Base-by-base conservation (phyloP, 2,888 invertebrate genomes). In the Diogma glabrata region DNA sequence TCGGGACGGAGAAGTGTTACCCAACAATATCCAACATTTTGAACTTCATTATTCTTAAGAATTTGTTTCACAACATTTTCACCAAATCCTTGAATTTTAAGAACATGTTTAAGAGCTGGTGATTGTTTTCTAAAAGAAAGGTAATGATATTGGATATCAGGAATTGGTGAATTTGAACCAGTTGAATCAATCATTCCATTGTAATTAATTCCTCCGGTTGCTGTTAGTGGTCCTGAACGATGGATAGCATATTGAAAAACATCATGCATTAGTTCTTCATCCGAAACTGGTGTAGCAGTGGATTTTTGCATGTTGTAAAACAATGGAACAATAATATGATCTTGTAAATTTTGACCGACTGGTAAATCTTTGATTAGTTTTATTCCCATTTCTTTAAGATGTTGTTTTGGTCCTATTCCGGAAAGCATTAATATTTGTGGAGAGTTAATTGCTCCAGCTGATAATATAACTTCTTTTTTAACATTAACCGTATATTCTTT, bases 311-410 rank as follows among this genome's bases (percentile, higher is more conserved):
- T 66, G 19, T 63, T 58, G 10, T 66, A 38, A 16, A 64, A 59
- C 0, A 67, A 4, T 3, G 63, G 61, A 2, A 81, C 72, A 0
- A 79, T 77, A 17, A 84, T 77, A 64, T 90, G 89, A 62, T 90
- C 89, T 66, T 88, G 87, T 2, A 90, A 71, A 61, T 89, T 85
- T 57, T 80, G 74, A 1, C 87, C 87, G 0, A 88, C 83, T 38
- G 56, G 54, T 26, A 67, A 50, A 40, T 63, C 57, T n/a, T 51
- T 55, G 1, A 62, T 22, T 4, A 67, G 50, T 0, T 60, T 54
- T 10, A 70, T 57, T 1, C 58, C 36, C 6, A 64, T 26, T 0
- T 59, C 26, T 40, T 56, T 30, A 7, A 68, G 54, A 7, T 64
- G 61, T 2, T 58, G 12, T 3, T 22, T 40, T 3, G 59, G 63